Base-by-base conservation (phyloP, 2,113 vertebrate species). In the Plecotus auritus region DNA sequence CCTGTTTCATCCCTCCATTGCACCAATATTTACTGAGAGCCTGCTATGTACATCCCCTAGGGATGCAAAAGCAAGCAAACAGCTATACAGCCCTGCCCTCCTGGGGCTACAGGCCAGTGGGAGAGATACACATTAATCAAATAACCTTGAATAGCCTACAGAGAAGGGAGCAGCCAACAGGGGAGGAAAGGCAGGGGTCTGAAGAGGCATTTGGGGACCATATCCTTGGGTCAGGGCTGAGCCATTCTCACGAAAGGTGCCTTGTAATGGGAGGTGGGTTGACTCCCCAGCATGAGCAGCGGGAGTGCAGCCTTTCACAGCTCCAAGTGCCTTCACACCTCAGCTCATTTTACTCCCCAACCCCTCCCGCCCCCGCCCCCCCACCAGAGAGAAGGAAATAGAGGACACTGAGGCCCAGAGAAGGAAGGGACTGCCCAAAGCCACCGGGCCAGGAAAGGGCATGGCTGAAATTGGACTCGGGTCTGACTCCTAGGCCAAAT, bases 21-120 rank as follows among this genome's bases (percentile, higher is more conserved):
- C 45, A 74, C 49, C 86, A 70, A 70, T 54, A 95, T 80, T 91
- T 91, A 85, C 51, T 59, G 92, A 91, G 42, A 74, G 82, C 28
- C 56, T 94, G 86, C 80, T 85, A 70, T 40, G 9, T 49, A 20
- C 37, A 42, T 22, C 70, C 78, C 35, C 42, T 81, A 86, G 59
- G 23, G 42, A 61, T 73, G 64, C 1, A 69, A 67, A 93, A 49
- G 12, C 56, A 73, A 89, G 37, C 82, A 72, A 88, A 90, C 13
- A 95, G 61, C 9, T 85, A 26, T 13, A 47, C 35, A 64, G 47
- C 22, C 35, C 51, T 54, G 11, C 45, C 59, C 14, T 85, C 6
- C 1, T 17, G 5, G n/a, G 40, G 1, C 30, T 42, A 10, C 66
- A 94, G 54, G n/a, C 22, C 45, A 69, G 85, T 61, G 22, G 28